Percentiles rank a stretch among this genome's conserved stretches.
Conservation (phyloP, 1,140 invertebrate genomes). For the Solen grandis region DNA sequence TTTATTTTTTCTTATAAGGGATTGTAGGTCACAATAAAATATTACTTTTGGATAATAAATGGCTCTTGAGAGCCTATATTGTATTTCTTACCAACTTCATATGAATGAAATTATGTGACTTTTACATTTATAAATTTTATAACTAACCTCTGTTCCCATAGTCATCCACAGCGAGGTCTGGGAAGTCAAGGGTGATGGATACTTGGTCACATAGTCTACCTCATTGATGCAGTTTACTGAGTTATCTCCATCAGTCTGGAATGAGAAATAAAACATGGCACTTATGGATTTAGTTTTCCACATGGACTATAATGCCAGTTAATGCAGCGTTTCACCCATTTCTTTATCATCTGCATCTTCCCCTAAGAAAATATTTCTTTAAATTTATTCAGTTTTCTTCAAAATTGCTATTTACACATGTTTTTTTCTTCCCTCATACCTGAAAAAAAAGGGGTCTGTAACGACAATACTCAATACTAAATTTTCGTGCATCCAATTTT, state of each 20-base stretch:
- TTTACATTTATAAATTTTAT: not conserved
- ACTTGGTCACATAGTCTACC: constrained; percentile 11
- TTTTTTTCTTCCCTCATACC: too few species aligned
- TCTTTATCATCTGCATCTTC: not conserved
- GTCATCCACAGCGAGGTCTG: constrained; percentile 81
- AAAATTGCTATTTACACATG: not conserved
- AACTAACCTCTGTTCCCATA: constrained; percentile 72
- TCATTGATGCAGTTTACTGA: constrained; percentile 28
- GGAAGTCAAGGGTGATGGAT: constrained; percentile 75
- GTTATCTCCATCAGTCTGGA: constrained; percentile 30
- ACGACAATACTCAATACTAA: too few species aligned
- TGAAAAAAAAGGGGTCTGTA: too few species aligned
- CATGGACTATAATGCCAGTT: too few species aligned
- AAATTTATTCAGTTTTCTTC: not conserved
- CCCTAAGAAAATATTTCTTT: not conserved
- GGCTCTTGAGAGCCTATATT: not conserved
- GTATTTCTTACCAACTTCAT: not conserved
- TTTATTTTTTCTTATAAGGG: too few species aligned
- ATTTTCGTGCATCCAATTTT: too few species aligned
- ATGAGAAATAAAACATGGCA: not conserved
- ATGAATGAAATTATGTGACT: not conserved
- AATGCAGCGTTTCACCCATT: not conserved
- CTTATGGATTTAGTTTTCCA: not conserved
- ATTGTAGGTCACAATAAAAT: not conserved
- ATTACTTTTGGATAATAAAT: not conserved